Evolutionary conservation across 2,113 vertebrate species (phyloP).

Genomic region (Okapia johnstoni): DNA sequence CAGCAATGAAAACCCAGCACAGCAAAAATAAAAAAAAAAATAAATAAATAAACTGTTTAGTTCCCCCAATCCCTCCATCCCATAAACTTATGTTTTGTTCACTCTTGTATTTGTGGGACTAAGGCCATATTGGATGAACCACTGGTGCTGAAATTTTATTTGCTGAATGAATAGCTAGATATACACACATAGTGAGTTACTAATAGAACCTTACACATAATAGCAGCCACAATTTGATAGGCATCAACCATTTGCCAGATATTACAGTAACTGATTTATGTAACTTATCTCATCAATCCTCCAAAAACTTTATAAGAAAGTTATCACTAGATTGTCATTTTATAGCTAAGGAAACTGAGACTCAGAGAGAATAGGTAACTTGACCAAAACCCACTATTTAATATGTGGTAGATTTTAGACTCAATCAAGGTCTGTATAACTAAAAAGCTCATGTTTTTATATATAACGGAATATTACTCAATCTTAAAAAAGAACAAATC

Average conservation of each 20-base stretch:
- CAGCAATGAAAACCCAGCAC: background rate
- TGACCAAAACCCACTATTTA: background rate
- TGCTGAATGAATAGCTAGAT: conserved; percentile 23
- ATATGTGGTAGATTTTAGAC: background rate
- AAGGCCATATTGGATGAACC: background rate
- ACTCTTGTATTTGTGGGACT: background rate
- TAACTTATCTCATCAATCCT: conserved; percentile 4
- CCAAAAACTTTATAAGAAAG: background rate
- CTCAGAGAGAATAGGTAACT: background rate
- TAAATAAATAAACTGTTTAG: background rate
- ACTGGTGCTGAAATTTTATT: conserved; percentile 10
- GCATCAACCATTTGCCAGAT: background rate
- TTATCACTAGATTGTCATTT: background rate
- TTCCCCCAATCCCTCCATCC: background rate
- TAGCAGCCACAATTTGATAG: background rate
- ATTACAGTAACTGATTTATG: background rate
- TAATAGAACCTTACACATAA: background rate
- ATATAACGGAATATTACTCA: background rate
- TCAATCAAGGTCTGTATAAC: background rate
- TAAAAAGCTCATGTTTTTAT: background rate
- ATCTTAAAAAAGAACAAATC: background rate
- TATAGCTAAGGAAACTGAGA: background rate
- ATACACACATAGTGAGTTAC: background rate
- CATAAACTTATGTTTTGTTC: background rate
- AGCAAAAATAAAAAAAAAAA: background rate